These are phyloP conservation scores for Allacma fusca DNA, from an alignment of 2,888 invertebrate species.

Conservation along the genomic window DNA sequence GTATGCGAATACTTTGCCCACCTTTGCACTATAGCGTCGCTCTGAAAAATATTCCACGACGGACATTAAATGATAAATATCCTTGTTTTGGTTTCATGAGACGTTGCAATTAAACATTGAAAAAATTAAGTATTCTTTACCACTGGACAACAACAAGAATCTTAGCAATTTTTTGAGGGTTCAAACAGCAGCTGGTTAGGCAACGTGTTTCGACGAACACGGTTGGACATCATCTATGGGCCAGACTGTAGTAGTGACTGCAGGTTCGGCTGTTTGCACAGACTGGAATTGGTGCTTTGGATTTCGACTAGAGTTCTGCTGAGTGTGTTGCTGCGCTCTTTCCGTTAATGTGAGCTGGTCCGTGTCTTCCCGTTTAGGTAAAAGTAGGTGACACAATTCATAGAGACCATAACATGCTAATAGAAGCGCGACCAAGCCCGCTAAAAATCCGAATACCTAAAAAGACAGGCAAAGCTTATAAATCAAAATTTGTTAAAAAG, in stretches of 20 bases:
- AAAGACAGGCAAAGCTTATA: too few species aligned
- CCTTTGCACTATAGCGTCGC: too few species aligned
- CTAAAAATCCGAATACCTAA: conserved; percentile 59
- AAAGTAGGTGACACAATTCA: conserved; percentile 59
- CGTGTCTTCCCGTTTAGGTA: conserved; percentile 67
- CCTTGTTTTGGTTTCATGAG: too few species aligned
- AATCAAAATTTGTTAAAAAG: too few species aligned
- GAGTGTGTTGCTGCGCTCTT: conserved; percentile 63
- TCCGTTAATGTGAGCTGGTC: conserved; percentile 70
- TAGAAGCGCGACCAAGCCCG: conserved; percentile 55
- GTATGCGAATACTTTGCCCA: too few species aligned
- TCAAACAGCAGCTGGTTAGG: conserved; percentile 52
- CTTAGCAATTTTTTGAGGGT: conserved; percentile 36
- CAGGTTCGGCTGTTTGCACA: conserved; percentile 50
- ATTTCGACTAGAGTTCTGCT: conserved; percentile 59
- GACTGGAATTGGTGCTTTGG: conserved; percentile 18
- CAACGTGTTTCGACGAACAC: conserved; percentile 62
- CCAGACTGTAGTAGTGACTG: conserved; percentile 59
- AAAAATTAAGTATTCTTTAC: too few species aligned
- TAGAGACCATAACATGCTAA: conserved; percentile 57
- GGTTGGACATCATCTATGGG: conserved; percentile 62
- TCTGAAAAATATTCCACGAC: too few species aligned
- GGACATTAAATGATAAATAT: too few species aligned
- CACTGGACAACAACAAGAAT: too few species aligned
- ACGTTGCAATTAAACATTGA: too few species aligned